These are phyloP conservation scores for Oithona nana DNA, from an alignment of 2,888 invertebrate species.

Conservation along the genomic window DNA sequence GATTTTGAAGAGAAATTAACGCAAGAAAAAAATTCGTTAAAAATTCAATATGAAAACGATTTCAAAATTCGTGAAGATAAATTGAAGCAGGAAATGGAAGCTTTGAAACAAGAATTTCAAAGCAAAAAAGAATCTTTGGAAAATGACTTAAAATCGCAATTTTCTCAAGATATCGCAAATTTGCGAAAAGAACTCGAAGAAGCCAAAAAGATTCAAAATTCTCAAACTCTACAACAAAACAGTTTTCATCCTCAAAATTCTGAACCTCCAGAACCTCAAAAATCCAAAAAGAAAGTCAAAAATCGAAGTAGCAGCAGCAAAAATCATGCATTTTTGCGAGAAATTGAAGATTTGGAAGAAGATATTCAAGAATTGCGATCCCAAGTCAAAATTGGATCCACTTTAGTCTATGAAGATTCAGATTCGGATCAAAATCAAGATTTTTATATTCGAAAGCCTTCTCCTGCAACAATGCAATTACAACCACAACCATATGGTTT, in stretches of 20 bases:
- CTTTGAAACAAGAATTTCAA: conserved; percentile 4
- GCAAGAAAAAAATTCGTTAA: not conserved
- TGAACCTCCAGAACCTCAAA: not conserved
- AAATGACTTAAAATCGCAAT: not conserved
- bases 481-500: too few relatives aligned
- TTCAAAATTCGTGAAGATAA: not conserved
- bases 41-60: not conserved
- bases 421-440: too few relatives aligned
- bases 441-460: too few relatives aligned
- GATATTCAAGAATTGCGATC: not conserved
- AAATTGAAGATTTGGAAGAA: not conserved
- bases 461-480: too few relatives aligned
- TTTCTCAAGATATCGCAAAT: not conserved
- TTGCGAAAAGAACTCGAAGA: not conserved
- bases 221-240: too few relatives aligned
- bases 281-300: not conserved
- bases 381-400: not conserved
- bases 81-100: not conserved
- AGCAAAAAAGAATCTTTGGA: not conserved
- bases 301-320: not conserved
- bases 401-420: not conserved
- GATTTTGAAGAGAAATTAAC: not conserved
- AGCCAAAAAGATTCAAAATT: not conserved
- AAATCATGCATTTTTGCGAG: not conserved
- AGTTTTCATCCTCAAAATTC: too few relatives aligned